Evolutionary conservation across 1,140 invertebrate genomes (phyloP).

Genomic region (Zaprionus vittiger): DNA sequence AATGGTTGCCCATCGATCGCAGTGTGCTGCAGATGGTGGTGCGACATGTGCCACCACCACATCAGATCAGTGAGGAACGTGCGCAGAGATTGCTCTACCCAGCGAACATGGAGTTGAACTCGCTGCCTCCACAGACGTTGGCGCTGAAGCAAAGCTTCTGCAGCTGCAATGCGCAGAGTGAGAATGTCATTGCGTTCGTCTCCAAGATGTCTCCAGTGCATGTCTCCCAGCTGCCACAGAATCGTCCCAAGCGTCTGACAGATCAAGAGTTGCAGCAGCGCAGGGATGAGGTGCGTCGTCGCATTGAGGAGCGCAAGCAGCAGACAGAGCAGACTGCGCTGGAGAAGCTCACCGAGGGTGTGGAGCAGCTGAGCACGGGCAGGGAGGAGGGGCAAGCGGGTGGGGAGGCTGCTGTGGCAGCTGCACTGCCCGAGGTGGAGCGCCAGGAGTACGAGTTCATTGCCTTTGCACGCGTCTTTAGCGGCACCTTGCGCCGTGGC

Average conservation of each 20-base stretch:
- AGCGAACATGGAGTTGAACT: conserved; percentile 88
- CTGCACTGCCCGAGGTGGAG: conserved; percentile 49
- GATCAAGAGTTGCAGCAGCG: conserved; percentile 90
- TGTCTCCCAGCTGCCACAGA: conserved; percentile 89
- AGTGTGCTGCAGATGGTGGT: conserved; percentile 93
- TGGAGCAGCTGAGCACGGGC: conserved; percentile 73
- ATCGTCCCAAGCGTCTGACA: conserved; percentile 90
- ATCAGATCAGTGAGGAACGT: conserved; percentile 91
- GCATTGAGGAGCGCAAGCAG: conserved; percentile 86
- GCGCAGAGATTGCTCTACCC: conserved; percentile 91
- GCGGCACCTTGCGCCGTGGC: conserved; percentile 92
- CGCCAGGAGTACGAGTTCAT: conserved; percentile 90
- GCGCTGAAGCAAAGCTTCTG: conserved; percentile 91
- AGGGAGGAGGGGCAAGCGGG: background rate
- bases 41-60: conserved; percentile 91
- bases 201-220: conserved; percentile 91
- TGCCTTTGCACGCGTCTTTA: conserved; percentile 97
- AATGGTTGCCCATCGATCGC: conserved; percentile 95
- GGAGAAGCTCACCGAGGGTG: conserved; percentile 85
- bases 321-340: conserved; percentile 85
- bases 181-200: conserved; percentile 94
- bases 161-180: conserved; percentile 88
- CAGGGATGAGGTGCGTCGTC: conserved; percentile 89
- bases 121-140: conserved; percentile 89
- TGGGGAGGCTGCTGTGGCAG: conserved; percentile 42